A percentile compares a stretch with the other conserved stretches of the same genome.
Conservation (phyloP, 2,888 invertebrate genomes). For the Tinea semifulvella region DNA sequence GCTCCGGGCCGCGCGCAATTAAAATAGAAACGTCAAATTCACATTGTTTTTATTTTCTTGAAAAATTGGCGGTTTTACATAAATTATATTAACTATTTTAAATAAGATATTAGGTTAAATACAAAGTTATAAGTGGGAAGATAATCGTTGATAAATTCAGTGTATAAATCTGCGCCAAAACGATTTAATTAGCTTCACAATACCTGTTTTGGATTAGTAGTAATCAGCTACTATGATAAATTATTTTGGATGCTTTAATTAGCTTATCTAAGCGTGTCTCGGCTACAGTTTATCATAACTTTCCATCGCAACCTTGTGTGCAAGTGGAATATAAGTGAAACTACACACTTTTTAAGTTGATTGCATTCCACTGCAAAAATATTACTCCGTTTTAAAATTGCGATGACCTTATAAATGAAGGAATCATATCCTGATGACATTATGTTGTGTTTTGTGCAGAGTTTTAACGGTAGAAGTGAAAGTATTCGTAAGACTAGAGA, state of each 20-base stretch:
- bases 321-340: neutral
- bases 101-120: neutral
- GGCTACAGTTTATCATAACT: neutral
- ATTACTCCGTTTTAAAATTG: neutral
- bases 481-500: conserved; percentile 41
- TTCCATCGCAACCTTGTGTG: conserved; percentile 3
- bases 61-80: conserved; percentile 1
- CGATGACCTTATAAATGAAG: conserved; percentile 60
- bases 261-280: neutral
- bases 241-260: neutral
- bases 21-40: conserved; percentile 10
- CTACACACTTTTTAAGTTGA: neutral
- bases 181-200: neutral
- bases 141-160: neutral
- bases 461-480: conserved; percentile 54
- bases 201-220: neutral
- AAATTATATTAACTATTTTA: neutral
- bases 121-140: neutral
- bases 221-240: neutral
- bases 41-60: neutral
- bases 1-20: neutral
- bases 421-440: conserved; percentile 61
- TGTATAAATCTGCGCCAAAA: neutral
- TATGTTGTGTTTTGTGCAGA: conserved; percentile 77
- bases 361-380: conserved; percentile 2